Conservation (phyloP, 2,797 vertebrate genomes). For the Synanceia verrucosa region DNA sequence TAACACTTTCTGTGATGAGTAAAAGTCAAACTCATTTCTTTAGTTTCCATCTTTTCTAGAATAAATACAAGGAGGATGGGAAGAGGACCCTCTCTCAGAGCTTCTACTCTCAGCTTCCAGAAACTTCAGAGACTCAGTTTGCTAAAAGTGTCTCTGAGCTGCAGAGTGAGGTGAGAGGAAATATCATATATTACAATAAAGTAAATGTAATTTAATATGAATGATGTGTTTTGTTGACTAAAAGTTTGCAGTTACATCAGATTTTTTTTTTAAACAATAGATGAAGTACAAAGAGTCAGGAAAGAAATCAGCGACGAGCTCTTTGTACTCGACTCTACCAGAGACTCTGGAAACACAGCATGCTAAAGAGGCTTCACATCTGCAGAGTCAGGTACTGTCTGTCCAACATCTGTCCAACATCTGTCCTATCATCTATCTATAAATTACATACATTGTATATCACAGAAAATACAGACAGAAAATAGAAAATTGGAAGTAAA, state of each 20-base stretch:
- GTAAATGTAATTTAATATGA: too few relatives aligned
- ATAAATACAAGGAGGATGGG: slow-evolving; percentile 87
- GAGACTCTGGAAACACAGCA: slow-evolving; percentile 89
- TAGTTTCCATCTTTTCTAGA: slow-evolving; percentile 66
- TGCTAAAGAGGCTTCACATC: slow-evolving; percentile 84
- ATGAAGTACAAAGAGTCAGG: slow-evolving; percentile 88
- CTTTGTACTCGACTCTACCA: slow-evolving; percentile 88
- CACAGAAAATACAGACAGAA: too few relatives aligned
- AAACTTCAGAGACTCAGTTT: slow-evolving; percentile 62
- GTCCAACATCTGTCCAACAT: background rate
- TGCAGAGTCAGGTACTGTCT: slow-evolving; percentile 89
- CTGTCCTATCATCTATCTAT: too few relatives aligned
- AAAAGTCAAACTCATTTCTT: background rate
- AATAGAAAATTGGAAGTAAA: too few relatives aligned
- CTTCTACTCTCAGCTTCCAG: slow-evolving; percentile 83
- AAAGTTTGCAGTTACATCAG: background rate
- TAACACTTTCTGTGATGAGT: too few relatives aligned
- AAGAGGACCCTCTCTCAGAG: slow-evolving; percentile 80
- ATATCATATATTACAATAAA: too few relatives aligned
- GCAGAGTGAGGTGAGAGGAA: slow-evolving; percentile 54
- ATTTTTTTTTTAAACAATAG: slow-evolving; percentile 71
- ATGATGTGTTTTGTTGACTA: background rate
- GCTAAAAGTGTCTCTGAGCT: slow-evolving; percentile 54
- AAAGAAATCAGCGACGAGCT: slow-evolving; percentile 77
- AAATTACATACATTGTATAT: too few relatives aligned